phyloP scores from a whole-genome alignment of 2,797 vertebrate genomes.

The Amphiprion clarkii region DNA sequence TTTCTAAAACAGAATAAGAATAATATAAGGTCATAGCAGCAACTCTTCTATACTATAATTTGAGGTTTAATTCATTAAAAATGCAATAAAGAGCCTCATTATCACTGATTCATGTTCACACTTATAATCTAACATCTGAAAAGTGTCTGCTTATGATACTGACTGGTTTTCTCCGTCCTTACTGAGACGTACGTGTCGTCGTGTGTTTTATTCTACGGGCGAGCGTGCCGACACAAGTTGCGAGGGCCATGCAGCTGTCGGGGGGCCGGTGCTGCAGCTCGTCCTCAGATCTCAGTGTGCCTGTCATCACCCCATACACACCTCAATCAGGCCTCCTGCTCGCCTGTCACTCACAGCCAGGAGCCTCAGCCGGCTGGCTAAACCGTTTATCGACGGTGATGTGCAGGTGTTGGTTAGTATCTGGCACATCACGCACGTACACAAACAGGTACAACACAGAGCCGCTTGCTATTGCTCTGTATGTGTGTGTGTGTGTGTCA shows the following conservation, averaged over 20 bases:
- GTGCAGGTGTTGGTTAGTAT: slow-evolving; percentile 80
- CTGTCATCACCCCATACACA: slow-evolving; percentile 82
- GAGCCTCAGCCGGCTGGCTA: slow-evolving; percentile 64
- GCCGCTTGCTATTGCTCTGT: slow-evolving; percentile 21
- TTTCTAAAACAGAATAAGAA: not conserved
- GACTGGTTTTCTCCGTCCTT: slow-evolving; percentile 46
- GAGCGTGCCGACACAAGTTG: slow-evolving; percentile 78
- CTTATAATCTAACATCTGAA: slow-evolving; percentile 3
- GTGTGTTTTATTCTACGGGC: slow-evolving; percentile 57
- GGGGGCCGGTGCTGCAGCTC: slow-evolving; percentile 63
- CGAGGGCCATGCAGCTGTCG: slow-evolving; percentile 72
- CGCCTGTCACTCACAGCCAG: slow-evolving; percentile 75
- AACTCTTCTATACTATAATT: not conserved
- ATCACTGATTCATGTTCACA: not conserved
- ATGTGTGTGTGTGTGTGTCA: slow-evolving; percentile 1
- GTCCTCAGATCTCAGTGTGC: slow-evolving; percentile 78
- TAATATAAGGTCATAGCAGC: not conserved
- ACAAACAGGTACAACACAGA: slow-evolving; percentile 27
- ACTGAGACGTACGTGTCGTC: slow-evolving; percentile 24
- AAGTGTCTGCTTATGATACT: slow-evolving; percentile 1
- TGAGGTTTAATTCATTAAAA: not conserved
- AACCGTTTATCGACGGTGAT: slow-evolving; percentile 58
- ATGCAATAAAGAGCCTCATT: not conserved
- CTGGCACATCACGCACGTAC: slow-evolving; percentile 48
- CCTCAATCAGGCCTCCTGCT: slow-evolving; percentile 85